Evolutionary conservation across 2,113 vertebrate genomes (phyloP), one percentile per base, ranked within the genome.

Genomic region (Himantopus leucocephalus): DNA sequence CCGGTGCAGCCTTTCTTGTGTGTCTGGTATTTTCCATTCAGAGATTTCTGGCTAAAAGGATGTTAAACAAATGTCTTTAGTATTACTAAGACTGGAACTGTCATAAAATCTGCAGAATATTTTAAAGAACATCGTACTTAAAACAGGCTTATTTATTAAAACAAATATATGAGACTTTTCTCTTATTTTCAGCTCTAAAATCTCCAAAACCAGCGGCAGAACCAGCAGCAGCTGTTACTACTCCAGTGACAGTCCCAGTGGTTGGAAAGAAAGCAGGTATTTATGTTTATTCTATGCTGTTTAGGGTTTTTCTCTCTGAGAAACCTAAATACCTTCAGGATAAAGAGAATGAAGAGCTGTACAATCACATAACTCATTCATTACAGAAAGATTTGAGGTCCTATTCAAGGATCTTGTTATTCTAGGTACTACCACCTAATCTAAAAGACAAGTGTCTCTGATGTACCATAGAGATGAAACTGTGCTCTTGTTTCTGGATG

Each of bases 231-330:
- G 90, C 98, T 74, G 94, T 97, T 37, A 89, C 98, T 64, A 94
- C 98, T 77, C 99, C 99, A 24, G 98, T 99, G 72, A 98, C 98
- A 64, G 85, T 98, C 66, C 99, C 99, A 64, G 99, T 98, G 90
- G 98, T 99, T 91, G 98, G 98, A 89, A 99, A 98, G 98, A 98
- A 98, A 96, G 98, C 99, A 99, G 99, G 99, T 99, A 99, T 92
- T 96, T 95, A 88, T 92, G 14, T 74, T 91, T 29, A 39, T 97
- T 98, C 72, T 56, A 9, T 82, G n/a, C 37, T 88, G 59, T 78
- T 89, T 66, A 58, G 24, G 18, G 3, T 5, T 63, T 85, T 95
- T 55, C 48, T 87, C 45, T 77, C 35, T 53, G 34, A 89, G 19
- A 58, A 72, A 34, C 7, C 21, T 68, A 64, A 77, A 81, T 45